Evolutionary conservation across 2,113 vertebrate genomes (phyloP).

Genomic region (Leptobrachium leishanense): DNA sequence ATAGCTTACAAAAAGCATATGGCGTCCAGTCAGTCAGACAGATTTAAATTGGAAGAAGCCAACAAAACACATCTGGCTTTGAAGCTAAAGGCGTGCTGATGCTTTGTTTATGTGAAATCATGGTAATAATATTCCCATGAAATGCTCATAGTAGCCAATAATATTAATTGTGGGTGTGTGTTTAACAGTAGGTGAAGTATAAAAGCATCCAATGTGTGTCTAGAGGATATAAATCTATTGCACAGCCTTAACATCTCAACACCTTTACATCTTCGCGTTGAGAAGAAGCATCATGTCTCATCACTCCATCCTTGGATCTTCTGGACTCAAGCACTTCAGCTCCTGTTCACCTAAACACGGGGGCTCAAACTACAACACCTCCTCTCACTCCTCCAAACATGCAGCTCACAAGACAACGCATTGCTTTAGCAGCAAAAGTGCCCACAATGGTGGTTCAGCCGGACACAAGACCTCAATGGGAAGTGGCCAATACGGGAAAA

Average conservation of each 20-base stretch:
- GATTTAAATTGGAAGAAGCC: neutral
- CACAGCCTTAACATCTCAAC: neutral
- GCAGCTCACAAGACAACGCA: neutral
- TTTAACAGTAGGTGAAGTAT: neutral
- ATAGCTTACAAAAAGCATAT: too few species aligned
- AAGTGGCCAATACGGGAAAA: neutral
- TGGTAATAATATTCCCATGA: neutral
- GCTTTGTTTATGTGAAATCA: neutral
- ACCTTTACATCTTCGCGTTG: neutral
- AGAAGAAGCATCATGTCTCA: conserved; percentile 20
- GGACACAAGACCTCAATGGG: conserved; percentile 61
- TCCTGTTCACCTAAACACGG: conserved; percentile 31
- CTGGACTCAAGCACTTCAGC: conserved; percentile 36
- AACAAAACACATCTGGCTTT: neutral
- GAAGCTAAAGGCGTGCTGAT: neutral
- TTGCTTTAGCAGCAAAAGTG: conserved; percentile 24
- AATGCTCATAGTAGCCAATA: neutral
- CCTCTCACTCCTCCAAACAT: conserved; percentile 10
- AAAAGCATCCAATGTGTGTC: neutral
- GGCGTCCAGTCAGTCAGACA: neutral
- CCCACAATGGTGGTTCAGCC: conserved; percentile 46
- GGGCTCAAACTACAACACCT: neutral
- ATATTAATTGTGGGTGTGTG: neutral
- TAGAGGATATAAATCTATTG: neutral
- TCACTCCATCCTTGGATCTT: conserved; percentile 8